A percentile compares a stretch with the other conserved stretches of the same genome.
phyloP scores from a whole-genome alignment of 2,113 vertebrate species.

The Pelecanus crispus region DNA sequence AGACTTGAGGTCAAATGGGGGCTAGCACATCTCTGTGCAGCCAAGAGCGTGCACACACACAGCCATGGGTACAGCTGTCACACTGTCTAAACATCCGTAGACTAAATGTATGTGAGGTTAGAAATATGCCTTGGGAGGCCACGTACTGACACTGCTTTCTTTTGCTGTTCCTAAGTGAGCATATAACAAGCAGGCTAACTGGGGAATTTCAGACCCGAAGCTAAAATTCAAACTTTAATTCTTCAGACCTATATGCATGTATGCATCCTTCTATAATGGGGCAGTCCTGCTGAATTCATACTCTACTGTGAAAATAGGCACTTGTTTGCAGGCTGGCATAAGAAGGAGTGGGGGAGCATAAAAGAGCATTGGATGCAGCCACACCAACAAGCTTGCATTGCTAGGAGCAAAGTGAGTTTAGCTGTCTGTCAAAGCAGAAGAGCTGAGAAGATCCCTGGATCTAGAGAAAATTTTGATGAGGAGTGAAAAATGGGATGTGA shows the following conservation, averaged over 20 bases:
- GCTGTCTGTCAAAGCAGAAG: not conserved
- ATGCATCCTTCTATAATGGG: not conserved
- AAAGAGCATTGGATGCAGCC: not conserved
- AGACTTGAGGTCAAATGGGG: not conserved
- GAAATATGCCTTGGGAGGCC: rapidly evolving
- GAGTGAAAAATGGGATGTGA: not conserved
- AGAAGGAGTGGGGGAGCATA: rapidly evolving
- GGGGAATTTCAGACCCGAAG: not conserved
- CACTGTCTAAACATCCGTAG: not conserved
- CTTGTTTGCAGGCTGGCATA: not conserved
- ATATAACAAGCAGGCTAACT: not conserved
- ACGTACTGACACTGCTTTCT: not conserved
- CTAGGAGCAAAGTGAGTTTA: not conserved
- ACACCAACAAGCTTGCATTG: not conserved
- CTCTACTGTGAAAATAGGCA: not conserved
- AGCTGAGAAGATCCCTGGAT: not conserved
- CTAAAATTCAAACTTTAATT: not conserved
- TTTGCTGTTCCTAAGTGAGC: not conserved
- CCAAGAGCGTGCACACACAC: rapidly evolving
- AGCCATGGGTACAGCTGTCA: not conserved
- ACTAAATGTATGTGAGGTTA: not conserved
- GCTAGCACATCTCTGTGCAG: not conserved
- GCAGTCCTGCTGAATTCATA: not conserved
- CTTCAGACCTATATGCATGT: not conserved
- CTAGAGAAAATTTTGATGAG: not conserved